Percentiles rank a stretch among this genome's conserved stretches.
Evolutionary conservation across 1,140 invertebrate genomes (phyloP).

Genomic region (Caenorhabditis brenneri): DNA sequence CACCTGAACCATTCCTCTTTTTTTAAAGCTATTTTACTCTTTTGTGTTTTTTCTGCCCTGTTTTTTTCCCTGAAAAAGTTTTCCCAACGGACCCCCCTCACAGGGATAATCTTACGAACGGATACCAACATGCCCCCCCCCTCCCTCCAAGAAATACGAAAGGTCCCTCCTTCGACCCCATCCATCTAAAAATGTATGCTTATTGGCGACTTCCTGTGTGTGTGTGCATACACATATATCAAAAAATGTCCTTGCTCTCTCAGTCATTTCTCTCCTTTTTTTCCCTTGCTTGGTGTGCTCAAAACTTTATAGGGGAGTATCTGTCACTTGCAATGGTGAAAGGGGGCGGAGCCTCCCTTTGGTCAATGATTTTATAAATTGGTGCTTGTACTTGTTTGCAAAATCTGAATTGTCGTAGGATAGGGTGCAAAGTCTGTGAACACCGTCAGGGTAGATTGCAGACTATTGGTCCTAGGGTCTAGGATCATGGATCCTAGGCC

Average conservation of each 20-base stretch:
- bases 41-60: too few species aligned
- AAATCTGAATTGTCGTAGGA: too few species aligned
- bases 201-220: slow-evolving; percentile 39
- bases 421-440: too few species aligned
- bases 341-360: too few species aligned
- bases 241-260: not conserved
- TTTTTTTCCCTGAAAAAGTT: not conserved
- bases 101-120: slow-evolving; percentile 14
- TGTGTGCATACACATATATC: slow-evolving; percentile 31
- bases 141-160: too few species aligned
- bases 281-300: not conserved
- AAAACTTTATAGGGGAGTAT: not conserved
- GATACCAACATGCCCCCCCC: too few species aligned
- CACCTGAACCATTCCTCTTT: not conserved
- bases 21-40: not conserved
- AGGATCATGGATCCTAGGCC: not conserved
- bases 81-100: not conserved
- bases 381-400: too few species aligned
- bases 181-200: slow-evolving; percentile 39
- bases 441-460: too few species aligned
- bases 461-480: too few species aligned
- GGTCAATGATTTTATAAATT: too few species aligned
- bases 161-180: not conserved
- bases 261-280: not conserved
- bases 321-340: not conserved